Conservation (phyloP, 2,113 vertebrate species). For the Ammodytes dubius region DNA sequence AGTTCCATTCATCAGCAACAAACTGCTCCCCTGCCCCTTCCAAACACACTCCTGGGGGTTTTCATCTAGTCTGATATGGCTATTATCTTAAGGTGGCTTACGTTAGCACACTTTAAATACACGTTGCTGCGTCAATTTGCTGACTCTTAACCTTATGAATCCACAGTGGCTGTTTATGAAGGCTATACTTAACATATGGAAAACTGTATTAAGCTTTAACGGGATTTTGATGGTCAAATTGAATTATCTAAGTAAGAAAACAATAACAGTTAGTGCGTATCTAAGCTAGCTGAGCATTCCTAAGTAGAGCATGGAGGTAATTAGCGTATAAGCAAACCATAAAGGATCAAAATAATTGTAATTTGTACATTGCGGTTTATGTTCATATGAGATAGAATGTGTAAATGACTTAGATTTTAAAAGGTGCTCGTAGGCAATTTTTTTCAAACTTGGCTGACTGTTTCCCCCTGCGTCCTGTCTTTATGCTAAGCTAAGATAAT, state of each 20-base stretch:
- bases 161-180: not conserved
- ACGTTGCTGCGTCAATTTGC: not conserved
- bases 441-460: not conserved
- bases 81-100: not conserved
- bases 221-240: not conserved
- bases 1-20: not conserved
- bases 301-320: not conserved
- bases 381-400: not conserved
- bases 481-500: conserved; percentile 1
- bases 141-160: not conserved
- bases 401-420: not conserved
- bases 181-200: not conserved
- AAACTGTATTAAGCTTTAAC: not conserved
- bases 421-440: not conserved
- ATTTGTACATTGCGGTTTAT: not conserved
- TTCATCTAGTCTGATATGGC: conserved; percentile 9
- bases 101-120: not conserved
- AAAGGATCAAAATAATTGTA: not conserved
- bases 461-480: not conserved
- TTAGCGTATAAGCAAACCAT: not conserved
- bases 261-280: no score
- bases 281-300: not conserved
- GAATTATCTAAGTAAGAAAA: not conserved
- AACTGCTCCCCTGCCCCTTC: not conserved
- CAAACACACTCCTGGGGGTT: not conserved